A percentile compares a stretch with the other conserved stretches of the same genome.
phyloP scores from a whole-genome alignment of 2,113 vertebrate genomes.

The Psilopogon haemacephalus region DNA sequence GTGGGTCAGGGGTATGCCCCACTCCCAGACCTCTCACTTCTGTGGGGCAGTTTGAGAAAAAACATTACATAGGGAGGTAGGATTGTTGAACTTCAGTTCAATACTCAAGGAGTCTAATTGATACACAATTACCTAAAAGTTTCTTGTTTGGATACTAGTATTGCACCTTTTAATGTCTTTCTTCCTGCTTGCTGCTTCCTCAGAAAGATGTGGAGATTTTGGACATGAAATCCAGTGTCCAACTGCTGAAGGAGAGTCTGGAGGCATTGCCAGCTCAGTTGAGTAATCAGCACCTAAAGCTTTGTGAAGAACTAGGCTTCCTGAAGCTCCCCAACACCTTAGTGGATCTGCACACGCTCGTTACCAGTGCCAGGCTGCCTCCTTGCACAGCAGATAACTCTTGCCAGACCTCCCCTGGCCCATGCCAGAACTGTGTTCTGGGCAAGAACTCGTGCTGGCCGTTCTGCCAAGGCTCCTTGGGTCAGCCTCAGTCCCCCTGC shows the following conservation, averaged over 20 bases:
- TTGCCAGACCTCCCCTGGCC: conserved; percentile 74
- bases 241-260: conserved; percentile 58
- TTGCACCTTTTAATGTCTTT: not conserved
- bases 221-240: conserved; percentile 72
- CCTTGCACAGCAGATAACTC: conserved; percentile 35
- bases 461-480: not conserved
- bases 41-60: not conserved
- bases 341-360: conserved; percentile 42
- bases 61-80: not conserved
- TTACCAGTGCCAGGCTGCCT: not conserved
- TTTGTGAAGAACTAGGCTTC: conserved; percentile 58
- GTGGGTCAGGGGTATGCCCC: not conserved
- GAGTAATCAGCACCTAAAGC: conserved; percentile 61
- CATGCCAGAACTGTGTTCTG: not conserved
- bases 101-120: not conserved
- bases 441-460: not conserved
- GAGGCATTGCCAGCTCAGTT: conserved; percentile 71
- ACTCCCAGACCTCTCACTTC: not conserved
- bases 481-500: not conserved
- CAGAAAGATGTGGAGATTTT: conserved; percentile 74
- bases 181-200: not conserved
- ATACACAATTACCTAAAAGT: not conserved
- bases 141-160: not conserved
- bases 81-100: not conserved
- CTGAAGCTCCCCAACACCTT: conserved; percentile 41